Evolutionary conservation across 2,888 invertebrate species (phyloP), one percentile per base, ranked within the genome.

Genomic region (Drosophila incognita): DNA sequence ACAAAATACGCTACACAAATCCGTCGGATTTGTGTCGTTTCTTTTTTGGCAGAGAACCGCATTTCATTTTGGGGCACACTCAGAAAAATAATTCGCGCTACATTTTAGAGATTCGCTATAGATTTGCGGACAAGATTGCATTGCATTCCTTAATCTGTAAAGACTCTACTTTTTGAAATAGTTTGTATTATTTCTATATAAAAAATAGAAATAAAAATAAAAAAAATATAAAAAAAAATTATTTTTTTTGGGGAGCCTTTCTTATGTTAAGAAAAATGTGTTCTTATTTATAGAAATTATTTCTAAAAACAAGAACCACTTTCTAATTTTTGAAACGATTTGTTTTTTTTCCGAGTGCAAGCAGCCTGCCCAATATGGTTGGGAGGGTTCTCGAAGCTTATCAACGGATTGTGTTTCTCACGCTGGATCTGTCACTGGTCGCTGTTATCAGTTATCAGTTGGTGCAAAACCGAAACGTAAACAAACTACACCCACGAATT

Each of bases 381-480:
- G 21, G 35, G 18, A 4, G 15, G 15, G 53, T 56, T 38, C 38
- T 11, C 46, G 24, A 8, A 15, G 65, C 76, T 89, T 89, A 87
- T 87, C 76, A 60, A 75, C 86, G 88, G 76, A 89, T 85, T 90
- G 91, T n/a, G 81, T 75, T 90, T 90, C 91, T 87, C 91, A 87
- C 87, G 90, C 71, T 85, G 71, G 69, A 76, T 89, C 79, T 63
- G 29, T 38, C 18, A 36, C n/a, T 53, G 59, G 54, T 7, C 36
- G 24, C 51, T 61, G 76, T 85, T 60, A 35, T 60, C 62, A 58
- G 62, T 72, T 79, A 89, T 78, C 82, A 77, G 68, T 79, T 77
- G 46, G 60, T 24, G 68, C 68, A 58, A 71, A 46, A 76, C 61
- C 87, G 90, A 83, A 85, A 85, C 90, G 89, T 90, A 90, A 86